Conservation (phyloP, 2,888 invertebrate genomes). For the Lordiphosa fenestrarum region DNA sequence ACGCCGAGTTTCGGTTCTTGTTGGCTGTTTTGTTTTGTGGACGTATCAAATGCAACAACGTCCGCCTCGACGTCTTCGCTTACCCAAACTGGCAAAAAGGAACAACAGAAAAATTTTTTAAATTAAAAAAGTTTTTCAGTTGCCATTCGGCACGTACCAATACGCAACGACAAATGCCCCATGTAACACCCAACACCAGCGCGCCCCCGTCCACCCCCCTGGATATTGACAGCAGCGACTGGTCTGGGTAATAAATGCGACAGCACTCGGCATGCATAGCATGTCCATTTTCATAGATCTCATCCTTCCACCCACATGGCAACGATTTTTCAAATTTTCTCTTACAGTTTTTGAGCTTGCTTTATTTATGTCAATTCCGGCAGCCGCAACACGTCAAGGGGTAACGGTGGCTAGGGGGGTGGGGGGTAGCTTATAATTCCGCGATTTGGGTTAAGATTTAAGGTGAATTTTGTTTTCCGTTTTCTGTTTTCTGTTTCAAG, state of each 20-base stretch:
- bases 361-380: conserved; percentile 63
- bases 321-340: conserved; percentile 58
- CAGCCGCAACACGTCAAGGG: conserved; percentile 28
- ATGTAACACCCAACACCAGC: not conserved
- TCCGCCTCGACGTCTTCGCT: conserved; percentile 28
- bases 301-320: conserved; percentile 18
- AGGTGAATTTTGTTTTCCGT: conserved; percentile 36
- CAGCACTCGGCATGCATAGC: conserved; percentile 67
- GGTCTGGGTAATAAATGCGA: conserved; percentile 64
- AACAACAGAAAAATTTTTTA: conserved; percentile 57
- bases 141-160: conserved; percentile 69
- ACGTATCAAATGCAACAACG: conserved; percentile 55
- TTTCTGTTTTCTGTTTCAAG: conserved; percentile 6
- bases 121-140: conserved; percentile 69
- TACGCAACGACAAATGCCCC: conserved; percentile 61
- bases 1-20: conserved; percentile 17
- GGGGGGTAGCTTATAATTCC: conserved; percentile 54
- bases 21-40: conserved; percentile 26
- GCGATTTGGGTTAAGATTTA: conserved; percentile 46
- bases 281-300: conserved; percentile 60
- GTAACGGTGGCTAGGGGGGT: not conserved
- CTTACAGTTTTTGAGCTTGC: conserved; percentile 41
- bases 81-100: conserved; percentile 1
- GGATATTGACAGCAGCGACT: conserved; percentile 17
- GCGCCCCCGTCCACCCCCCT: conserved; percentile 18